Base-by-base conservation (phyloP, 2,888 invertebrate species). In the Acrocera orbiculus region DNA sequence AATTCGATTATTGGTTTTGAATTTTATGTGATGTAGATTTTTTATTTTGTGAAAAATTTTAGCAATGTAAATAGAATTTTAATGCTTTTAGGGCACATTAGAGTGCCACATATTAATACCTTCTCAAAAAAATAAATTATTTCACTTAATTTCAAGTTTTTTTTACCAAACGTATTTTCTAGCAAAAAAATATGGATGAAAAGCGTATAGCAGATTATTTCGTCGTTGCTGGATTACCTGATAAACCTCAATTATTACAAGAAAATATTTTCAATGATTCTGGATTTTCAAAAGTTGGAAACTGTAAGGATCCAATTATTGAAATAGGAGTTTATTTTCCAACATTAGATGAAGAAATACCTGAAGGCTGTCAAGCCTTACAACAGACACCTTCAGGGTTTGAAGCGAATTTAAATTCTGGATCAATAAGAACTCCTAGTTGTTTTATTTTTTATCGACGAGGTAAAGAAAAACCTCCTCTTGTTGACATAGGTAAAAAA, bases 321-420 rank as follows among this genome's bases (percentile, higher is more conserved):
- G 96, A 98, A 58, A 80, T 98, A 44, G 79, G 89, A 51, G 63
- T 92, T 23, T 78, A 82, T 51, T 93, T 93, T 58, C 87, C 90
- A 2, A 72, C 77, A 16, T 66, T 89, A 5, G 92, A 82, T 8
- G 96, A 96, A 62, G 69, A 66, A 19, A 68, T 79, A 34, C 92
- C 92, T 1, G 70, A 73, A 41, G 89, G 76, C 15, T 92, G 69
- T 55, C 74, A 73, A 42, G 41, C 58, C 13, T 46, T 61, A 19
- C 79, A 79, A 43, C 60, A 68, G 33, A 93, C 93, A 4, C 89
- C 90, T 24, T 70, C 80, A 30, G 85, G 93, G 1, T 66, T 86
- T 44, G 76, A 78, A 15, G 98, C 98, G 1, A 90, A 99, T 62
- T 67, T 98, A 41, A 98, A 98, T 61, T 92, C 93, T 73, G 96